phyloP scores from a whole-genome alignment of 2,797 vertebrate genomes.

The Hippoglossus hippoglossus region DNA sequence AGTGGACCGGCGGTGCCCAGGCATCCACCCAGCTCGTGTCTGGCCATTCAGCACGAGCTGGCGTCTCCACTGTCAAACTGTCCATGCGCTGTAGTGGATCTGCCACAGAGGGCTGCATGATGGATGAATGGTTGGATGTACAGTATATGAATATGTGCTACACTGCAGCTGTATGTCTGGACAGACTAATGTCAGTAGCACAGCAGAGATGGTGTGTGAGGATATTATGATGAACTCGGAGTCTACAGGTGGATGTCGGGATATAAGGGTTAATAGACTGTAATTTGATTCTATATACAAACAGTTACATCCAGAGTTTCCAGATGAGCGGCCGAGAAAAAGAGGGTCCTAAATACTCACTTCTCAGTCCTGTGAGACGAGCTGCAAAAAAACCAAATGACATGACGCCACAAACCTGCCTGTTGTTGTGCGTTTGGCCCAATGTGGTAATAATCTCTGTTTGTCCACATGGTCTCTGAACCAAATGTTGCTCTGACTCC shows the following conservation, averaged over 20 bases:
- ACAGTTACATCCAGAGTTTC: too few species aligned
- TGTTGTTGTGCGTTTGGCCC: conserved; percentile 15
- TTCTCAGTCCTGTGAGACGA: background rate
- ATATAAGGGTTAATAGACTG: too few species aligned
- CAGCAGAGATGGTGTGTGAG: too few species aligned
- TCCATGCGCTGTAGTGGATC: conserved; percentile 32
- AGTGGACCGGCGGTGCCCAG: conserved; percentile 58
- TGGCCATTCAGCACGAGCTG: conserved; percentile 58
- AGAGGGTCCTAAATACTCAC: too few species aligned
- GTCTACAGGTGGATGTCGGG: too few species aligned
- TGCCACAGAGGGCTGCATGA: conserved; percentile 4
- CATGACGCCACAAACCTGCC: conserved; percentile 22
- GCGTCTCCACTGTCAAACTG: conserved; percentile 13
- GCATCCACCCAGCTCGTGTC: conserved; percentile 66
- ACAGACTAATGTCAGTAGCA: too few species aligned
- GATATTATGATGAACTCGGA: too few species aligned
- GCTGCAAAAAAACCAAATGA: conserved; percentile 16
- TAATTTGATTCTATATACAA: too few species aligned
- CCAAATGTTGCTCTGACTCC: conserved; percentile 21
- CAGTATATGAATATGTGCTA: background rate
- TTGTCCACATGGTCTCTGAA: conserved; percentile 49
- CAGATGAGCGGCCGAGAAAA: too few species aligned
- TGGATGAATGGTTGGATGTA: background rate
- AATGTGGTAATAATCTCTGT: conserved; percentile 60
- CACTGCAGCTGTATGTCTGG: background rate